A percentile compares a stretch with the other conserved stretches of the same genome.
phyloP scores from a whole-genome alignment of 2,113 vertebrate genomes.

The Pardalotus punctatus region DNA sequence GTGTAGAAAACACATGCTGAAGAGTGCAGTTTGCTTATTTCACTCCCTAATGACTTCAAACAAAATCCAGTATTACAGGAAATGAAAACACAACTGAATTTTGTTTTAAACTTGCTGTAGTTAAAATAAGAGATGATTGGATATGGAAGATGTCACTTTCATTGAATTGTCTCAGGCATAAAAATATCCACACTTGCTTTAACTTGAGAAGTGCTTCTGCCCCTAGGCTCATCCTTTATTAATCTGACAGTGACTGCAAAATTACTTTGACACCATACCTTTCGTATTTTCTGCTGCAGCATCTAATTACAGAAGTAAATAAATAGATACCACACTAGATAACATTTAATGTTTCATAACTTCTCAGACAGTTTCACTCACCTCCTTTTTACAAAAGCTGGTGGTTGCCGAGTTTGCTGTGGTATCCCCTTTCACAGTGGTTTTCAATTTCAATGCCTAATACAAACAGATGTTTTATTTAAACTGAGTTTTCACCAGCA shows the following conservation, averaged over 20 bases:
- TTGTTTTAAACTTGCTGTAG: background rate
- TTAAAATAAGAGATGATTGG: background rate
- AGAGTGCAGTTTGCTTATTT: background rate
- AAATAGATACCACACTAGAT: background rate
- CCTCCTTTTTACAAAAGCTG: constrained; percentile 93
- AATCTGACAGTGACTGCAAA: background rate
- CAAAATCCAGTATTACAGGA: background rate
- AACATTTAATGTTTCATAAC: background rate
- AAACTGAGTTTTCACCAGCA: background rate
- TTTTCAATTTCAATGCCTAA: constrained; percentile 96
- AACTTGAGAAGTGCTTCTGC: background rate
- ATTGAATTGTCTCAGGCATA: background rate
- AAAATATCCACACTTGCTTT: background rate
- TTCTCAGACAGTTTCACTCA: constrained; percentile 63
- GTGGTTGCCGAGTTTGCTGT: constrained; percentile 87
- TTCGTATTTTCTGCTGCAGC: background rate
- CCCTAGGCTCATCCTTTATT: background rate
- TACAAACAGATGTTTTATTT: constrained; percentile 42
- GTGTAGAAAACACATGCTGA: background rate
- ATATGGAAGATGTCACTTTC: background rate
- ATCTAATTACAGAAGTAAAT: background rate
- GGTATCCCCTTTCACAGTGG: constrained; percentile 90
- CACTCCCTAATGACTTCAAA: background rate
- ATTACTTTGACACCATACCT: background rate
- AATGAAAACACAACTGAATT: background rate